Evolutionary conservation across 1,140 invertebrate genomes (phyloP).

Genomic region (Kradibia gibbosae): DNA sequence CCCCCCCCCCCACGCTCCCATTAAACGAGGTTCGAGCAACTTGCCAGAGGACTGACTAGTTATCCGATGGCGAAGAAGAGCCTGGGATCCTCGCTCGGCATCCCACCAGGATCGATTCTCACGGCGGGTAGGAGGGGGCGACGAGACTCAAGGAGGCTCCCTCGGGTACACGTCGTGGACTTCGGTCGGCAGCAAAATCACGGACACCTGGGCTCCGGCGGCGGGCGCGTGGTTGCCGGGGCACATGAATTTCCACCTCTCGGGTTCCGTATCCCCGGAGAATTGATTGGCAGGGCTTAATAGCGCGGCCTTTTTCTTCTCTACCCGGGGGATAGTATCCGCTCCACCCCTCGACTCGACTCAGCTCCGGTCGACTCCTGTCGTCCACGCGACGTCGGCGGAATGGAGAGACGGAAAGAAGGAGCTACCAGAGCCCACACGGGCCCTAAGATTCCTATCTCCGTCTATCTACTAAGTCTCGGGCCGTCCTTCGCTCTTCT

Average conservation of each 20-base stretch:
- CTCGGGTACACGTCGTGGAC: background rate
- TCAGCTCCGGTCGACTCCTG: background rate
- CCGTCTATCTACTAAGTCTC: conserved; percentile 27
- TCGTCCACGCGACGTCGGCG: conserved; percentile 20
- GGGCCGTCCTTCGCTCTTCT: conserved; percentile 31
- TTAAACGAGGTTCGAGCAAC: too few relatives aligned
- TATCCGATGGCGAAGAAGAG: too few relatives aligned
- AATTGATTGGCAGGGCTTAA: conserved; percentile 47
- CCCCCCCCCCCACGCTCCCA: too few relatives aligned
- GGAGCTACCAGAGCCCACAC: conserved; percentile 19
- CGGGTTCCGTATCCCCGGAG: background rate
- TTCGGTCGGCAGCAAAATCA: conserved; percentile 21
- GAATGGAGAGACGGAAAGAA: background rate
- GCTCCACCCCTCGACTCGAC: background rate
- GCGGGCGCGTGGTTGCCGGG: background rate
- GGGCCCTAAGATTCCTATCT: conserved; percentile 23
- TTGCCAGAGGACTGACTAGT: too few relatives aligned
- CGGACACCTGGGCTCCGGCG: conserved; percentile 20
- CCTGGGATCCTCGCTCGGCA: background rate
- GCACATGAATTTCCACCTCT: conserved; percentile 29
- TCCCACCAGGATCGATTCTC: conserved; percentile 34
- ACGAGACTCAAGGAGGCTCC: background rate
- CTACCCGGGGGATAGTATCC: background rate
- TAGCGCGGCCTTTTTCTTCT: conserved; percentile 20
- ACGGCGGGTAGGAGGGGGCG: conserved; percentile 2